Conservation (phyloP, 2,888 invertebrate genomes). For the Melinaea menophilus region DNA sequence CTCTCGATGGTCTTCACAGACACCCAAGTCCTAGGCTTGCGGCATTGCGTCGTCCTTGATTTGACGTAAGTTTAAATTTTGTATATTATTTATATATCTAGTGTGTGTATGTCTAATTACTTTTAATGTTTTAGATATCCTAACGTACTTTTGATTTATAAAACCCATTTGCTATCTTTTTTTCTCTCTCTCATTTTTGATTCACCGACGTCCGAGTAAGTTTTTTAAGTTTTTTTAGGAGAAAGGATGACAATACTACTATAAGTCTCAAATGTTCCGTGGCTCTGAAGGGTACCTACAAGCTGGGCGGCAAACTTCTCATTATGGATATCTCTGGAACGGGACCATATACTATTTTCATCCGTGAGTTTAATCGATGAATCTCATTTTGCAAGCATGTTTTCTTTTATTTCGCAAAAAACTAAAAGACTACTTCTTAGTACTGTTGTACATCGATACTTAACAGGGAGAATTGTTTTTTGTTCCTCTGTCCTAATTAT, state of each 20-base stretch:
- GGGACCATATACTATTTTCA: constrained; percentile 61
- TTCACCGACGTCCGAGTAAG: no score
- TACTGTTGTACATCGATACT: no score
- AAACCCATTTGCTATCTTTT: no score
- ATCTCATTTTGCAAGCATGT: not conserved
- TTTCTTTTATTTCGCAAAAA: not conserved
- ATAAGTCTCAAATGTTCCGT: constrained; percentile 60
- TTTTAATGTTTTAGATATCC: not conserved
- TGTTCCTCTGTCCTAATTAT: not conserved
- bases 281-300: constrained; percentile 57
- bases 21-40: constrained; percentile 55
- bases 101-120: not conserved
- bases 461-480: no score
- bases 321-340: constrained; percentile 57
- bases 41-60: constrained; percentile 48
- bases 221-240: constrained; percentile 40
- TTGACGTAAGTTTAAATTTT: constrained; percentile 46
- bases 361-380: constrained; percentile 47
- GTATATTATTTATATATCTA: not conserved
- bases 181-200: no score
- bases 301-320: constrained; percentile 56
- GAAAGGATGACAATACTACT: constrained; percentile 35
- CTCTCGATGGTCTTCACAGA: constrained; percentile 59
- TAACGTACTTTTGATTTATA: no score
- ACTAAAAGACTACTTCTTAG: no score